A percentile compares a stretch with the other conserved stretches of the same genome.
Conservation (phyloP, 1,140 invertebrate species). For the Atta texana region DNA sequence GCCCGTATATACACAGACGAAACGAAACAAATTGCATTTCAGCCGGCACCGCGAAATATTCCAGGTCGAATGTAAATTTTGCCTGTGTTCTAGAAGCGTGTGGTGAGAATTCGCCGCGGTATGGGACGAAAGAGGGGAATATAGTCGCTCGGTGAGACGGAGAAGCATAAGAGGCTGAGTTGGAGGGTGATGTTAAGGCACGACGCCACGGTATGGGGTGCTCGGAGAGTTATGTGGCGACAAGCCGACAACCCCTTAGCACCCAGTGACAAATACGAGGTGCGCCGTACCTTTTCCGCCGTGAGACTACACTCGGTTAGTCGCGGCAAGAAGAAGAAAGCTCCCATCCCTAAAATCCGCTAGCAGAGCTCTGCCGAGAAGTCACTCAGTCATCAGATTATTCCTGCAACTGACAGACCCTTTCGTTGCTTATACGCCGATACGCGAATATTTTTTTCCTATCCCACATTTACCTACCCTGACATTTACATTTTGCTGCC, state of each 20-base stretch:
- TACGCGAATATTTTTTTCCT: constrained; percentile 63
- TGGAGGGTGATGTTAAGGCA: constrained; percentile 71
- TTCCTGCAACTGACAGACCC: constrained; percentile 75
- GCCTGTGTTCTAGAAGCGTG: constrained; percentile 45
- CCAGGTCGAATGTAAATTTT: constrained; percentile 77
- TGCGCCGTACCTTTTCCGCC: constrained; percentile 67
- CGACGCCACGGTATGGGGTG: constrained; percentile 42
- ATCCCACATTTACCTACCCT: constrained; percentile 2
- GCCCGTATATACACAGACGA: constrained; percentile 51
- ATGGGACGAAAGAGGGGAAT: constrained; percentile 12
- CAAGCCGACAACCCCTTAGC: constrained; percentile 80
- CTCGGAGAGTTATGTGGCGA: constrained; percentile 78
- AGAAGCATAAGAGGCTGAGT: constrained; percentile 58
- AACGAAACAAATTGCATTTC: constrained; percentile 76
- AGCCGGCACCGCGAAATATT: constrained; percentile 71
- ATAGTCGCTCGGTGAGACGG: constrained; percentile 36
- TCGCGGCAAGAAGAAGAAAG: constrained; percentile 40
- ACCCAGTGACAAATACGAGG: constrained; percentile 79
- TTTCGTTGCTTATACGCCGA: constrained; percentile 65
- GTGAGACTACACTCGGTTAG: constrained; percentile 58
- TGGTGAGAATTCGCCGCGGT: constrained; percentile 30
- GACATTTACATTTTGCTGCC: constrained; percentile 49
- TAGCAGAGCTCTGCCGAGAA: constrained; percentile 35
- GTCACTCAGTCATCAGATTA: constrained; percentile 76
- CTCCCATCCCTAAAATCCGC: too few species aligned